Conservation (phyloP, 2,888 invertebrate species). For the Morinoia aosen region DNA sequence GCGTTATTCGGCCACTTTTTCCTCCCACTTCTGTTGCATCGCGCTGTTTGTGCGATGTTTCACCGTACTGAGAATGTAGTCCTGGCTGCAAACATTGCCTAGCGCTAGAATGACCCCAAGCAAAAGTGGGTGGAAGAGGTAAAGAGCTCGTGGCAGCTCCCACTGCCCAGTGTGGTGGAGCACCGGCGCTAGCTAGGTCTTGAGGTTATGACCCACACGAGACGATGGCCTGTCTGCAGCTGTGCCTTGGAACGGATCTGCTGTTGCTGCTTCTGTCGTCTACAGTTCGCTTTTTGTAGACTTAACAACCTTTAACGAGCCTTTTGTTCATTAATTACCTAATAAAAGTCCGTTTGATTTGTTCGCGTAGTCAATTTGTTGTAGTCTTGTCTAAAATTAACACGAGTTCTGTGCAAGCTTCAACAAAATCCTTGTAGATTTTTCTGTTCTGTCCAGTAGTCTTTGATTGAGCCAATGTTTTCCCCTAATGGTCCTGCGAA, state of each 20-base stretch:
- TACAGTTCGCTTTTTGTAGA: slow-evolving; percentile 4
- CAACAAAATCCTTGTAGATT: neutral
- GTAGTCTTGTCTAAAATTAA: slow-evolving; percentile 2
- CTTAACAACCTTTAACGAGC: slow-evolving; percentile 1
- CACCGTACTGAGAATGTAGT: neutral
- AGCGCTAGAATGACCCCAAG: neutral
- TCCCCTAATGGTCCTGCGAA: neutral
- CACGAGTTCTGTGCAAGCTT: neutral
- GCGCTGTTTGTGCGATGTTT: neutral
- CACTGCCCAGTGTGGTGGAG: neutral
- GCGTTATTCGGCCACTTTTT: neutral
- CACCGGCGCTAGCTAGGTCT: neutral
- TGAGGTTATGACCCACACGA: neutral
- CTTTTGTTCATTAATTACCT: neutral
- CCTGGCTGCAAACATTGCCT: neutral
- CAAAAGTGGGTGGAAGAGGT: neutral
- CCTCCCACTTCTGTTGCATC: neutral
- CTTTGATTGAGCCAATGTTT: neutral
- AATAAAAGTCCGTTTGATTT: neutral
- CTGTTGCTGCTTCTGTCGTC: slow-evolving; percentile 3
- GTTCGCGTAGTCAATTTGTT: neutral
- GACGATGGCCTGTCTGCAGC: slow-evolving; percentile 2
- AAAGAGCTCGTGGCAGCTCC: neutral
- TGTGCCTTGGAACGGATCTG: slow-evolving; percentile 12
- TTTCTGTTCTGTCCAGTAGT: neutral